These are phyloP conservation scores for Xanthorhoe designata DNA, from an alignment of 2,888 invertebrate species.

Conservation along the genomic window DNA sequence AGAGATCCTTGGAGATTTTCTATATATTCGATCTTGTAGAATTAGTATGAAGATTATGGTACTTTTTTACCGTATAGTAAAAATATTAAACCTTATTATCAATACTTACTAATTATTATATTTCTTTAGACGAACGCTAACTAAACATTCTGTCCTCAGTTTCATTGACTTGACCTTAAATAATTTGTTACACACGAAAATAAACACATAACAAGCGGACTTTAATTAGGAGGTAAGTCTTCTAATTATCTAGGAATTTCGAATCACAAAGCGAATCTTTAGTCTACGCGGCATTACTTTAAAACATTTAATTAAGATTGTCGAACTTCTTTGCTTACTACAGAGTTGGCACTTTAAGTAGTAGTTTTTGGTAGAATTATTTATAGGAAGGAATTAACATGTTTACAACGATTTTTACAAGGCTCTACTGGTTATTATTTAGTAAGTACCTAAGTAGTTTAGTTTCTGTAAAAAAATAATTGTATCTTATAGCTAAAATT, in stretches of 20 bases:
- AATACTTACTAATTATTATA: too few relatives aligned
- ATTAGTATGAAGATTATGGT: too few relatives aligned
- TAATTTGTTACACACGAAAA: slow-evolving; percentile 8
- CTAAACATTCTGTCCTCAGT: too few relatives aligned
- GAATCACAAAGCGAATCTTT: slow-evolving; percentile 54
- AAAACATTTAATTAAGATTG: slow-evolving; percentile 65
- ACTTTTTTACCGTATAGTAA: too few relatives aligned
- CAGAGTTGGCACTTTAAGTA: background rate
- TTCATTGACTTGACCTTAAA: background rate
- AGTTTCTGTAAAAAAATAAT: too few relatives aligned
- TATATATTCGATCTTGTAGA: slow-evolving; percentile 6
- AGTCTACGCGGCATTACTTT: slow-evolving; percentile 50
- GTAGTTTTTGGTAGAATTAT: background rate
- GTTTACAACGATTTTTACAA: too few relatives aligned
- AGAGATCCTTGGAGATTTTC: slow-evolving; percentile 28
- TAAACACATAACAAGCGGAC: slow-evolving; percentile 41
- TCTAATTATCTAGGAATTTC: slow-evolving; percentile 60
- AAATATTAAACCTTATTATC: too few relatives aligned
- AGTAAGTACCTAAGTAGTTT: too few relatives aligned
- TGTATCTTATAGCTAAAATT: too few relatives aligned
- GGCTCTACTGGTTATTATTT: too few relatives aligned
- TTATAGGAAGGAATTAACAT: background rate
- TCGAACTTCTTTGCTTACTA: slow-evolving; percentile 48
- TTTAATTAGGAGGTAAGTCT: slow-evolving; percentile 60
- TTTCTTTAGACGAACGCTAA: too few relatives aligned